These are phyloP conservation scores for Scolanthus callimorphus DNA, from an alignment of 92 coral and sea anemone genomes.

Conservation along the genomic window DNA sequence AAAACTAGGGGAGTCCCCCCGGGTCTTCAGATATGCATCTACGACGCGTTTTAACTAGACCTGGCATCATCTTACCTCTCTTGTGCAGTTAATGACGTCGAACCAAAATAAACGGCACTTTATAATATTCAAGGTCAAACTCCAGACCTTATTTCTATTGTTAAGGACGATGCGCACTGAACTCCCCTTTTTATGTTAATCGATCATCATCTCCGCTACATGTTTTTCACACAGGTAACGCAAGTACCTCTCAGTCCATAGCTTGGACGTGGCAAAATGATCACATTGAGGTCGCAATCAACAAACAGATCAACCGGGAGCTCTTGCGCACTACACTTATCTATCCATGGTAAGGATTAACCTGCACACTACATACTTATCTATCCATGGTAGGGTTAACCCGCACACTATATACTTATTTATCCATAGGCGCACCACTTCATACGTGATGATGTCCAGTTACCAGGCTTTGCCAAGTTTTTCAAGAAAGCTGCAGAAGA, in stretches of 20 bases:
- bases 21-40: too few species aligned
- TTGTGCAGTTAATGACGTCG: too few species aligned
- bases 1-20: too few species aligned
- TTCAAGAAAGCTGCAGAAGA: constrained; percentile 85
- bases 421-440: constrained; percentile 72
- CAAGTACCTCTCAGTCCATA: not conserved
- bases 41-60: too few species aligned
- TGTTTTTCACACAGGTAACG: too few species aligned
- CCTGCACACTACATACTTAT: not conserved
- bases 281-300: constrained; percentile 41
- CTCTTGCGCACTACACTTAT: constrained; percentile 84
- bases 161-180: too few species aligned
- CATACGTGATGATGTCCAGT: constrained; percentile 69
- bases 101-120: too few species aligned
- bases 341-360: constrained; percentile 72
- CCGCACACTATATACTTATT: not conserved
- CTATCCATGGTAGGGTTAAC: not conserved
- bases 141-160: too few species aligned
- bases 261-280: not conserved
- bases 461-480: constrained; percentile 85
- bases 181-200: too few species aligned
- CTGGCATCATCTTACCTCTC: too few species aligned
- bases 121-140: too few species aligned
- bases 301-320: constrained; percentile 81
- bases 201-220: too few species aligned